These are phyloP conservation scores for Scaptodrosophila latifasciaeformis DNA, from an alignment of 2,888 invertebrate species.

Conservation along the genomic window DNA sequence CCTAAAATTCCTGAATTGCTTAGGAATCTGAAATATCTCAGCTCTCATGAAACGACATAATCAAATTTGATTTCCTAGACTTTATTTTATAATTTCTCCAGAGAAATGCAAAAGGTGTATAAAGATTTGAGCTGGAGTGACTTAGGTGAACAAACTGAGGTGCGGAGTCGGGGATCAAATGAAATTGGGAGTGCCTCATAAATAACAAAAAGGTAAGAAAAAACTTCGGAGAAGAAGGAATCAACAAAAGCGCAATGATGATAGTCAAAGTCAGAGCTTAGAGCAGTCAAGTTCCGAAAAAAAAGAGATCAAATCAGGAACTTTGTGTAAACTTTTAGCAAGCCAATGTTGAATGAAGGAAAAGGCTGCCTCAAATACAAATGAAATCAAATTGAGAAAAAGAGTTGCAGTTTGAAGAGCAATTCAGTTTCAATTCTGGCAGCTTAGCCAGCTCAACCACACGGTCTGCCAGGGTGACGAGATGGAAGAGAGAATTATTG, in stretches of 20 bases:
- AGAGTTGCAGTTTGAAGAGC: conserved; percentile 11
- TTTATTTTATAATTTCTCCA: conserved; percentile 53
- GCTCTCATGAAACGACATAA: too few relatives aligned
- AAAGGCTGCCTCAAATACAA: background rate
- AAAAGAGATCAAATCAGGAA: conserved; percentile 5
- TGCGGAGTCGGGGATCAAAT: too few relatives aligned
- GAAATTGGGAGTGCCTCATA: too few relatives aligned
- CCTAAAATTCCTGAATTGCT: too few relatives aligned
- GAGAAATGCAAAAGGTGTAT: too few relatives aligned
- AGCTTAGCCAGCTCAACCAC: conserved; percentile 22
- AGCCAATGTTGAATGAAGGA: conserved; percentile 16
- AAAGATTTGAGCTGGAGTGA: too few relatives aligned
- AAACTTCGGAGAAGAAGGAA: too few relatives aligned
- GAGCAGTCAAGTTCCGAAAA: background rate
- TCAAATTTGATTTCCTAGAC: conserved; percentile 48
- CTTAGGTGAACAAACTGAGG: too few relatives aligned
- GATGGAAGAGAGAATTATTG: conserved; percentile 24
- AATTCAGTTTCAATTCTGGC: background rate
- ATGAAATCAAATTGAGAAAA: conserved; percentile 48
- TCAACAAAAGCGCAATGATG: conserved; percentile 48
- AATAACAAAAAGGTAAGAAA: conserved; percentile 31
- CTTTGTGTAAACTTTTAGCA: conserved; percentile 46
- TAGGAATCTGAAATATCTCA: too few relatives aligned
- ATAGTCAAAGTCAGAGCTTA: background rate
- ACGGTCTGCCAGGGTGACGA: conserved; percentile 1